Percentiles rank a stretch among this genome's conserved stretches.
These are phyloP conservation scores for Tenodera sinensis DNA, from an alignment of 2,888 invertebrate species.

Conservation along the genomic window DNA sequence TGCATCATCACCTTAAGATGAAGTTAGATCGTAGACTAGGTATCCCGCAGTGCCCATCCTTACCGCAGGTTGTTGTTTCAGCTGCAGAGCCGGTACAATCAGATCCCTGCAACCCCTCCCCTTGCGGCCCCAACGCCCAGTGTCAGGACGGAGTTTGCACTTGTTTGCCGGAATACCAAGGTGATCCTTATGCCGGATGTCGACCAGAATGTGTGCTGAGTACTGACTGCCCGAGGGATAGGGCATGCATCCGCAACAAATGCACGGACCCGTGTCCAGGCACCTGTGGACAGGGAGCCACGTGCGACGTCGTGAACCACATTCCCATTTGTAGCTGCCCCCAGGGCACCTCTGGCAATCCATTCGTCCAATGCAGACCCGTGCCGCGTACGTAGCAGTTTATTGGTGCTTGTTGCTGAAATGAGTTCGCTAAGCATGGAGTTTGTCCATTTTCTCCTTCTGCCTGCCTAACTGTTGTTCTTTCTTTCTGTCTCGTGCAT, in stretches of 20 bases:
- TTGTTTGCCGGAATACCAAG: slow-evolving; percentile 67
- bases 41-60: not conserved
- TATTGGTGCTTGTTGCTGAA: not conserved
- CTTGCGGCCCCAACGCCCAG: slow-evolving; percentile 41
- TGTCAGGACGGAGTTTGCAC: slow-evolving; percentile 59
- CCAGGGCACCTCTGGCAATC: slow-evolving; percentile 60
- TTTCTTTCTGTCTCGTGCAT: slow-evolving; percentile 55
- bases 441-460: not conserved
- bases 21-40: not conserved
- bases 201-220: slow-evolving; percentile 68
- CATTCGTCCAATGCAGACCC: slow-evolving; percentile 59
- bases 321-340: slow-evolving; percentile 65
- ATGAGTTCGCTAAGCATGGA: not conserved
- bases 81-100: slow-evolving; percentile 25
- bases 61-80: slow-evolving; percentile 3
- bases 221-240: slow-evolving; percentile 61
- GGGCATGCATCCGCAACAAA: slow-evolving; percentile 64
- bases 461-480: not conserved
- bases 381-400: slow-evolving; percentile 37
- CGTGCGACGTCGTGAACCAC: slow-evolving; percentile 69
- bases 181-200: slow-evolving; percentile 67
- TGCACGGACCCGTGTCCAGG: slow-evolving; percentile 67
- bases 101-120: slow-evolving; percentile 37
- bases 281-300: slow-evolving; percentile 65
- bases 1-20: not conserved